Base-by-base conservation (phyloP, 1,140 invertebrate genomes). In the Philaenus spumarius region DNA sequence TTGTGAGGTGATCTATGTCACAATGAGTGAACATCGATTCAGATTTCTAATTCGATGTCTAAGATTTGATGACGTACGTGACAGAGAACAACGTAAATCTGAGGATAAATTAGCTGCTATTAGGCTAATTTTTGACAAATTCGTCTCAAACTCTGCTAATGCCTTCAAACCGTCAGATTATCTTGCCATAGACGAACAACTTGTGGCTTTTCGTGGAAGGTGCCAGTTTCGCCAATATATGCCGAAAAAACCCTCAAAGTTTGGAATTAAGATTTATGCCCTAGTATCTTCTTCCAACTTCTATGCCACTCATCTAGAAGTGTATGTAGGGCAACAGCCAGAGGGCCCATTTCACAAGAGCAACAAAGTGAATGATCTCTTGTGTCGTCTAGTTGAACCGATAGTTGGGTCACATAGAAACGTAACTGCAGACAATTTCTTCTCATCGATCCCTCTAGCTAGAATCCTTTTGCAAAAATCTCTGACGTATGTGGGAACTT, bases 1-100 rank as follows among this genome's bases (percentile, higher is more conserved):
- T n/a, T n/a, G n/a, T n/a, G 26, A 30, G 9, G 26, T 9, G 3
- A 30, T 30, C 3, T 85, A 87, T 87, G 73, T 47, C 45, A 47
- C 24, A 14, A 40, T 40, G 39, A 40, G 39, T 40, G 17, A 40
- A 14, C 17, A 40, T 40, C 12, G 39, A 17, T 40, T 40, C 17
- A 40, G 39, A 14, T 40, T 40, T 40, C 17, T 40, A 40, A 40
- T 40, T 3, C 14, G 39, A n/a, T 40, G 45, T 23, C 19, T 26
- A 22, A 47, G 24, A 47, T 14, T 47, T 4, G 45, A 26, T 47
- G 19, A 47, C 11, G 17, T 47, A 7, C 20, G 6, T 23, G 19
- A 47, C 20, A 47, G 45, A 22, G 45, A 47, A 23, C 19, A 14
- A 47, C n/a, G 45, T 47, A n/a, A 14, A 22, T 4, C 2, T 6